Base-by-base conservation (phyloP, 2,888 invertebrate genomes). In the Agrochola lychnidis region DNA sequence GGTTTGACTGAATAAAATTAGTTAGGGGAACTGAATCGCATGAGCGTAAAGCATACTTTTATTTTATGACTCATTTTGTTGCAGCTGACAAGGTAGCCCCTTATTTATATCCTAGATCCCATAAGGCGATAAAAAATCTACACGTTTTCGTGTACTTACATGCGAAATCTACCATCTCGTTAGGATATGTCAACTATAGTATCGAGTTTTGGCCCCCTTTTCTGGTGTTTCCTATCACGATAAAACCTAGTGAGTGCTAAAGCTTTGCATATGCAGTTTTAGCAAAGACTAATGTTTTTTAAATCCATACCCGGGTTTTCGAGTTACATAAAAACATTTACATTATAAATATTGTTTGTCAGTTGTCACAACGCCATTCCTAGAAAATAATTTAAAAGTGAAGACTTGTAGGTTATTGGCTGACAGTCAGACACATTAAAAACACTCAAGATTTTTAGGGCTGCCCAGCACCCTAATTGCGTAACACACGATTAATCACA, bases 21-120 rank as follows among this genome's bases (percentile, higher is more conserved):
- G 82, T 82, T 83, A 81, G 84, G 88, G 89, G 83, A 80, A 74
- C 80, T 67, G 76, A 70, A 79, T 74, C 73, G 78, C 79, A 79
- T 77, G 80, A 76, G 63, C 70, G 74, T 78, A 75, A 73, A 66
- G 61, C 74, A 75, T 71, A 73, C 57, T 70, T 76, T 51, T 78
- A 68, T 75, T 76, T 51, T 78, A 70, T 75, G 77, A 82, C 53
- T 81, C 77, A 79, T 70, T 83, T 61, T 67, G 69, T 67, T 62
- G 48, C 59, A 53, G 25, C 36, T 56, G 42, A 51, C 75, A 68
- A 64, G 63, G 82, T 78, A 72, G 1, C 61, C 53, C 51, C 42
- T 63, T 63, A 61, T 79, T 73, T 75, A 70, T 53, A 56, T 22
- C 6, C 57, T 75, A 85, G 81, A 83, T 74, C 30, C 36, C 40